These are phyloP conservation scores for Pyrgilauda ruficollis DNA, from an alignment of 2,113 vertebrate genomes.

Conservation along the genomic window DNA sequence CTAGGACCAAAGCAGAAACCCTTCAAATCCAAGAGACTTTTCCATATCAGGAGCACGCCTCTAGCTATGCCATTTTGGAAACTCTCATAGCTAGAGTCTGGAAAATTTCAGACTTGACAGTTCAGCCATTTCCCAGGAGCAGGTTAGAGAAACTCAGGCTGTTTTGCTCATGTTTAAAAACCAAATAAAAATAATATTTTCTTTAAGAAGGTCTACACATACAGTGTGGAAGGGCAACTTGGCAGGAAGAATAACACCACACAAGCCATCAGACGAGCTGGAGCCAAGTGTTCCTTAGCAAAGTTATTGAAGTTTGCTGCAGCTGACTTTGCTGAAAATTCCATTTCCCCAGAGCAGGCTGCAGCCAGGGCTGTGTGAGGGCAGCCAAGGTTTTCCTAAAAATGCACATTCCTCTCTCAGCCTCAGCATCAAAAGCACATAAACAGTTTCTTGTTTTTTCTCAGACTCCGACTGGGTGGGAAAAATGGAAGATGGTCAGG, in stretches of 20 bases:
- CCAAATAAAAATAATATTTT: background rate
- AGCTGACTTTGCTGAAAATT: background rate
- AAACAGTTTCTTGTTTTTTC: background rate
- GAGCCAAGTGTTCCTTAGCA: background rate
- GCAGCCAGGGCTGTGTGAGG: background rate
- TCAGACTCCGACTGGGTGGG: background rate
- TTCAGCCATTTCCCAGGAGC: background rate
- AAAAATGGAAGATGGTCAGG: background rate
- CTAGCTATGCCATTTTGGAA: background rate
- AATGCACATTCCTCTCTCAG: background rate
- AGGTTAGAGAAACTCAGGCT: background rate
- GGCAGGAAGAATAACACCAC: background rate
- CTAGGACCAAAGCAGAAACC: background rate
- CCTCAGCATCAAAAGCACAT: background rate
- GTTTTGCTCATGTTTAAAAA: conserved; percentile 1
- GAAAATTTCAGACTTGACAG: background rate
- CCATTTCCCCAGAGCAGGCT: background rate
- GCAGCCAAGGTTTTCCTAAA: background rate
- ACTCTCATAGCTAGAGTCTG: too few species aligned
- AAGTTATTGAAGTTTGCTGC: background rate
- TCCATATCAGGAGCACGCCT: background rate
- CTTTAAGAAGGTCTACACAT: background rate
- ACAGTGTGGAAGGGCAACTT: background rate
- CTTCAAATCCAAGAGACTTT: background rate
- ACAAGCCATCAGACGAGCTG: background rate